Percentiles rank a stretch among this genome's conserved stretches.
These are phyloP conservation scores for Semotilus atromaculatus DNA, from an alignment of 2,797 vertebrate genomes.

Conservation along the genomic window DNA sequence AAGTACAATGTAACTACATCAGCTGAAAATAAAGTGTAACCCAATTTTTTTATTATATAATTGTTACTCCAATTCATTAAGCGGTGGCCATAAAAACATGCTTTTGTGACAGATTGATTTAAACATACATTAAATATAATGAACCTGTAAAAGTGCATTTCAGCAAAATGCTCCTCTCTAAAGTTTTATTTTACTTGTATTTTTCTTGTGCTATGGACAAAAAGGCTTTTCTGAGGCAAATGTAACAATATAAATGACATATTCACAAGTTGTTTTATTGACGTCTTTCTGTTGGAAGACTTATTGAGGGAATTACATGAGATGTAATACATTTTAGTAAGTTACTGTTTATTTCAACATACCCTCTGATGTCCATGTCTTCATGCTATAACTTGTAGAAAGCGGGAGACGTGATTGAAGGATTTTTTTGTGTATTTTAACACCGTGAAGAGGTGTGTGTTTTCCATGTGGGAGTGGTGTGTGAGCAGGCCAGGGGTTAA, in stretches of 20 bases:
- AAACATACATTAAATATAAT: not conserved
- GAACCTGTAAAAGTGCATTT: not conserved
- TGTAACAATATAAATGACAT: not conserved
- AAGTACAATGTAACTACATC: too few species aligned
- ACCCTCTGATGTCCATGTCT: not conserved
- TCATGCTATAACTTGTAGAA: not conserved
- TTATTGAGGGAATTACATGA: not conserved
- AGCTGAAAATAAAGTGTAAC: too few species aligned
- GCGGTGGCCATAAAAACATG: not conserved
- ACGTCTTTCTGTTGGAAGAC: not conserved
- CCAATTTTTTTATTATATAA: not conserved
- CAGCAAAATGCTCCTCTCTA: not conserved
- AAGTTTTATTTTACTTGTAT: not conserved
- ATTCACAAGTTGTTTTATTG: not conserved
- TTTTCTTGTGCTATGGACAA: not conserved
- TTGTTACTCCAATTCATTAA: not conserved
- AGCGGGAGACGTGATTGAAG: not conserved
- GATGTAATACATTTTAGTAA: not conserved
- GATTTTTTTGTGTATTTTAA: not conserved
- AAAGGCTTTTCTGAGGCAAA: not conserved
- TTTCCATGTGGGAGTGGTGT: constrained; percentile 28
- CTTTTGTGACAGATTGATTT: too few species aligned
- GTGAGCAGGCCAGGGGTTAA: constrained; percentile 56
- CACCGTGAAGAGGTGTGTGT: not conserved
- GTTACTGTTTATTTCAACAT: not conserved